Evolutionary conservation across 2,888 invertebrate species (phyloP), one percentile per base, ranked within the genome.

Genomic region (Caenorhabditis sp.): DNA sequence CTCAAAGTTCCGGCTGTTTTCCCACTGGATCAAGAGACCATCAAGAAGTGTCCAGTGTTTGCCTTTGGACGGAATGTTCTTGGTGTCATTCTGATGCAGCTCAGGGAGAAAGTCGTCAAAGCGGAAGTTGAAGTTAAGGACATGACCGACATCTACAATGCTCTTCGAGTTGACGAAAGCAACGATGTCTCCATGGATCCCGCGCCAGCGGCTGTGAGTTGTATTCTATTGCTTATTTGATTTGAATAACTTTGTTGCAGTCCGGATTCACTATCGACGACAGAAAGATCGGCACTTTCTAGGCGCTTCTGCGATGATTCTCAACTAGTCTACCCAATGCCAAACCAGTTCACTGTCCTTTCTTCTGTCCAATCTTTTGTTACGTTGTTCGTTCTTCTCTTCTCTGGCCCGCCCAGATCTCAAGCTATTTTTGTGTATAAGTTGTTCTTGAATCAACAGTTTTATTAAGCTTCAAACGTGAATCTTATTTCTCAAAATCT

Each of bases 1-100:
- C 20, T 85, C 47, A 51, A 65, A 67, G 64, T 86, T 15, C 86
- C 86, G 1, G 70, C 72, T 0, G 55, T 44, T 11, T 86, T 82
- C 44, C 86, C 86, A n/a, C 70, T 86, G 2, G 61, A 68, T 24
- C 72, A 80, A 18, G 64, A 61, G 15, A 81, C 83, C 20, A 76
- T 85, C 15, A 58, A 82, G 37, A 32, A 64, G 18, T 80, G 80
- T 47, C 86, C 86, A 15, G 72, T 61, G 24, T 76, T 85, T n/a
- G 81, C 80, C 1, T 28, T 80, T 24, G 86, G 86, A 18, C 62
- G 86, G 0, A 86, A 86, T 44, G 40, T 86, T n/a, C 82, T 86
- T 2, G 86, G 86, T 37, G 85, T 86, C 6, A 86, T 86, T 60
- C 61, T 86, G 47, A 86, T 86, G 86, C 84, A 80, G 55, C 58